Evolutionary conservation across 1,140 invertebrate species (phyloP), one percentile per base, ranked within the genome.

Genomic region (Ceratosolen fusciceps): DNA sequence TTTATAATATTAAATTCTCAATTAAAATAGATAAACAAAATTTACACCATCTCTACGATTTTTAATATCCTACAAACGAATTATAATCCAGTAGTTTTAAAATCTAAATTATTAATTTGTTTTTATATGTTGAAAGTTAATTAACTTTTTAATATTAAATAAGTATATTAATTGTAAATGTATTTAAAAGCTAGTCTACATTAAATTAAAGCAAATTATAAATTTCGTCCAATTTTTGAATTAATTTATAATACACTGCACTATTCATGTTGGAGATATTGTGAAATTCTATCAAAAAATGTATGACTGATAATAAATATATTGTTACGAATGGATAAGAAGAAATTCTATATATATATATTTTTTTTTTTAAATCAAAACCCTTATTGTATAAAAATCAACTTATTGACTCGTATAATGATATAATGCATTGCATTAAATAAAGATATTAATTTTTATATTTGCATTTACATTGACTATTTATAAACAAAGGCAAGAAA

Each of bases 241-340:
- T 73, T 81, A 54, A 80, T 84, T 75, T 68, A 74, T 78, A 26
- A 72, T 81, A 60, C 65, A 82, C 74, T 82, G 74, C 83, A 43
- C 80, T 83, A 83, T 80, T 76, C 82, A 84, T 82, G 83, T 86
- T 87, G 80, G 82, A 84, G 82, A 73, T 75, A 83, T 82, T 84
- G 83, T 85, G 80, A 85, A 73, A 86, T 85, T 86, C 83, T 86
- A 87, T 86, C 82, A 80, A 85, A 85, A 86, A 85, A 85, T 82
- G 85, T 85, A 86, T 85, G 86, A 88, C 84, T 88, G 85, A 86
- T 72, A 86, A 87, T 85, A 87, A 89, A 88, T 84, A 83, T 81
- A 86, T 87, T 87, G 84, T 87, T 86, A 87, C 74, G 81, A 77
- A 76, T 80, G 79, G 39, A 71, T 37, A 65, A 65, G n/a, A n/a